Base-by-base conservation (phyloP, 2,113 vertebrate genomes). In the Oreochromis spilurus region DNA sequence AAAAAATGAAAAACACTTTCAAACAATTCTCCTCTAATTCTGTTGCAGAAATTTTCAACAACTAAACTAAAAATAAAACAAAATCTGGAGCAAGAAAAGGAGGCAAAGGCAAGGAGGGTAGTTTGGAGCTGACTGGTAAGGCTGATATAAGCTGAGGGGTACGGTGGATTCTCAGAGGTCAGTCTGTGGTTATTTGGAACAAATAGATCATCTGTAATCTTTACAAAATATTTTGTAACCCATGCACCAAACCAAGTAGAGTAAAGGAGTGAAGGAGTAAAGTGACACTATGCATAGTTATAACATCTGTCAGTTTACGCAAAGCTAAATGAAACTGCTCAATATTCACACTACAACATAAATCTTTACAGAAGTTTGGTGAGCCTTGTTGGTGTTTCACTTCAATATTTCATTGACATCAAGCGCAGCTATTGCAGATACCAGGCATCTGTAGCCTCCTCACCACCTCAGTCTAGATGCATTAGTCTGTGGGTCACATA, bases 291-390 rank as follows among this genome's bases (percentile, higher is more conserved):
- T 92, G 81, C 72, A 86, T 87, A 84, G 50, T 14, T 9, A 19
- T 60, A 34, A 34, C 36, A 53, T 7, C 53, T 92, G 87, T 91
- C 91, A 88, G 45, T 91, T 86, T 89, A 75, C 53, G 79, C 75
- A 87, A 82, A 87, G 79, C 85, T 79, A 77, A 50, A 86, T 86
- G 79, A 81, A 34, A 53, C 8, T 0, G 29, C 13, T 84, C 92
- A 86, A 83, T 85, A 81, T 79, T 93, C 93, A 92, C 84, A 84
- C 79, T 11, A 53, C 2, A 17, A 48, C 55, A 91, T 94, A 88
- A 93, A 94, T 95, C 90, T 86, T 78, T 83, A 38, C 82, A 75
- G 75, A 88, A 17, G 70, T 87, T 94, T 90, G 86, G 86, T 45
- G 83, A 86, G 78, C 38, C 79, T 19, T 11, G 26, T 88, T 65